Evolutionary conservation across 2,113 vertebrate species (phyloP), one percentile per base, ranked within the genome.

Genomic region (Pseudorectes ferrugineus): DNA sequence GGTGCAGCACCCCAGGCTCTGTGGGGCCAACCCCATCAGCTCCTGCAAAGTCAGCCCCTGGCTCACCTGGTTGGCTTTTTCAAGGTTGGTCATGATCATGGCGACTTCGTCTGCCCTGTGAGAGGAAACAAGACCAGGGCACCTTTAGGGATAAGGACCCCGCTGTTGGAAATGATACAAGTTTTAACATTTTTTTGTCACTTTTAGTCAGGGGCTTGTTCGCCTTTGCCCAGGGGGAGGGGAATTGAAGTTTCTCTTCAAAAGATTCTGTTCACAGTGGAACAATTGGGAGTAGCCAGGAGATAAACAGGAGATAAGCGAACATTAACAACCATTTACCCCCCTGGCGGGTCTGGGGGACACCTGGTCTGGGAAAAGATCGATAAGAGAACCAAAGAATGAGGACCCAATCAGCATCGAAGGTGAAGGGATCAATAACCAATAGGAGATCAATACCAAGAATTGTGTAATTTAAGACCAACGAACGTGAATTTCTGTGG

Each of bases 41-140:
- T 29, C 28, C 46, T n/a, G 29, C 17, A 42, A 38, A 48, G 9
- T 24, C 72, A 61, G 11, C 36, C 77, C 76, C 73, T 2, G 4
- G 28, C 80, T 99, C 97, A 99, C 99, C 99, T 99, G 99, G 97
- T 99, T 99, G 77, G 99, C 99, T 97, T 99, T 99, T 95, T 99
- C 99, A 14, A 99, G 98, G 96, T 99, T 99, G 2, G 98, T 98
- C 98, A 99, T 98, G 97, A 99, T 98, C 98, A 98, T 96, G 93
- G 98, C 97, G 19, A 99, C 98, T 98, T 99, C 99, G 40, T 99
- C 99, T 63, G 98, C 98, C 98, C 99, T 99, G 97, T n/a, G 97
- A 98, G 6, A 76, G 93, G 88, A 96, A 95, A 83, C 5, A n/a
- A 74, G 77, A 75, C 57, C n/a, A 36, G 46, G 31, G 19, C 31